These are phyloP conservation scores for Kryptolebias marmoratus DNA, from an alignment of 2,113 vertebrate genomes.

Conservation along the genomic window DNA sequence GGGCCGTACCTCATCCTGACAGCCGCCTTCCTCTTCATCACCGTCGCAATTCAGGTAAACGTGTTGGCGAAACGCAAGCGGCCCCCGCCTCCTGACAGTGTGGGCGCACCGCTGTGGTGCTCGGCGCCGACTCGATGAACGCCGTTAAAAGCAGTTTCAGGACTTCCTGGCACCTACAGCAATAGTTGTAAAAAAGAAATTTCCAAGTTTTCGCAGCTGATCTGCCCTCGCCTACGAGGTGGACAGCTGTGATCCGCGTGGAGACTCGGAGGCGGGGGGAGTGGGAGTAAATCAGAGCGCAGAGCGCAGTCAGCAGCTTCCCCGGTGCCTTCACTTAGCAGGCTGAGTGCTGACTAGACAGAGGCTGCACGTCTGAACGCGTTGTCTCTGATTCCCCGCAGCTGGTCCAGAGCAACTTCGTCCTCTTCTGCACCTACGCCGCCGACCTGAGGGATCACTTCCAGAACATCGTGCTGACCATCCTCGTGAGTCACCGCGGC, in stretches of 20 bases:
- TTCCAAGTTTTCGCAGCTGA: background rate
- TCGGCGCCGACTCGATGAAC: conserved; percentile 64
- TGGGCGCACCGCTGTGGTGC: background rate
- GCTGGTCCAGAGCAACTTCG: conserved; percentile 95
- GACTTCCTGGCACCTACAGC: too few species aligned
- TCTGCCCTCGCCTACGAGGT: conserved; percentile 31
- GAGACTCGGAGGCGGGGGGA: conserved; percentile 23
- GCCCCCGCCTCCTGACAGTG: conserved; percentile 13
- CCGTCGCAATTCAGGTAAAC: conserved; percentile 93
- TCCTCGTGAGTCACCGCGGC: conserved; percentile 86
- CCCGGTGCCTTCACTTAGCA: conserved; percentile 38
- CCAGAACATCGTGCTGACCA: conserved; percentile 92
- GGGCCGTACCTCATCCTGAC: conserved; percentile 90
- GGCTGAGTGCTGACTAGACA: conserved; percentile 52
- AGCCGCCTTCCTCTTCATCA: conserved; percentile 93
- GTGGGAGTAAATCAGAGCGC: conserved; percentile 41
- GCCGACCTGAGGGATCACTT: conserved; percentile 87
- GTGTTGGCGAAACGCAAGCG: background rate
- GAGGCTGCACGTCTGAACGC: conserved; percentile 36
- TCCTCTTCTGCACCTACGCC: conserved; percentile 94
- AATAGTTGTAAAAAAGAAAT: background rate
- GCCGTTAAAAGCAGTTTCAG: conserved; percentile 32
- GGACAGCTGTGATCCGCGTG: conserved; percentile 55
- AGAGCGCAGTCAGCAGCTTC: conserved; percentile 61
- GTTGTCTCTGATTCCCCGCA: conserved; percentile 71